A percentile compares a stretch with the other conserved stretches of the same genome.
These are phyloP conservation scores for Chitala chitala DNA, from an alignment of 2,113 vertebrate genomes.

Conservation along the genomic window DNA sequence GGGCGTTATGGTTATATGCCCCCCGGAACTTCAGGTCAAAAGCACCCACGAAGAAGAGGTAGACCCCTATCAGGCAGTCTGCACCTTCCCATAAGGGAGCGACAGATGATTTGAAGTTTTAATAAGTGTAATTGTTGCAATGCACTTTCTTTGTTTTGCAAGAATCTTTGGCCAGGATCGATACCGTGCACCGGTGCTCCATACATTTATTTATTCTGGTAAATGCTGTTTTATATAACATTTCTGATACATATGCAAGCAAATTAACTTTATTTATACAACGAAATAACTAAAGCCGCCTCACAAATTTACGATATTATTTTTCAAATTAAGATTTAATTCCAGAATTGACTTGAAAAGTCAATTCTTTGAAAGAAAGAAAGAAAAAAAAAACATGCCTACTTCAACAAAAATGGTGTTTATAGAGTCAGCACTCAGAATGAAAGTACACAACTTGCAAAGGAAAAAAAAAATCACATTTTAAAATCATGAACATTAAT, in stretches of 20 bases:
- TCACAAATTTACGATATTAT: background rate
- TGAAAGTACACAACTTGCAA: too few species aligned
- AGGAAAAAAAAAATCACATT: too few species aligned
- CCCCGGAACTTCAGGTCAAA: conserved; percentile 72
- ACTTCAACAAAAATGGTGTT: background rate
- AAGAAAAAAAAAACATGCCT: background rate
- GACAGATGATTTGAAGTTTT: conserved; percentile 25
- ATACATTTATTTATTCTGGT: background rate
- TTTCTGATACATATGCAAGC: background rate
- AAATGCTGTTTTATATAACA: background rate
- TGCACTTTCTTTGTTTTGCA: background rate
- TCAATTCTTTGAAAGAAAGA: too few species aligned
- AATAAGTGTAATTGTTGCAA: background rate
- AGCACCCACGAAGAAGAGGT: conserved; percentile 70
- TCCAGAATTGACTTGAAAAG: too few species aligned
- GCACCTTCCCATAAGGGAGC: conserved; percentile 55
- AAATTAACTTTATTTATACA: background rate
- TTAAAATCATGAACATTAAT: background rate
- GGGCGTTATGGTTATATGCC: conserved; percentile 72
- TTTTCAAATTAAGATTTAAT: background rate
- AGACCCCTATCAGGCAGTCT: conserved; percentile 78
- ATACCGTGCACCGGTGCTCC: background rate
- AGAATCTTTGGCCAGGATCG: background rate
- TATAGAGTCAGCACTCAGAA: background rate
- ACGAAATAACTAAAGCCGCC: background rate